Base-by-base conservation (phyloP, 2,888 invertebrate species). In the Loripinus fragilis region DNA sequence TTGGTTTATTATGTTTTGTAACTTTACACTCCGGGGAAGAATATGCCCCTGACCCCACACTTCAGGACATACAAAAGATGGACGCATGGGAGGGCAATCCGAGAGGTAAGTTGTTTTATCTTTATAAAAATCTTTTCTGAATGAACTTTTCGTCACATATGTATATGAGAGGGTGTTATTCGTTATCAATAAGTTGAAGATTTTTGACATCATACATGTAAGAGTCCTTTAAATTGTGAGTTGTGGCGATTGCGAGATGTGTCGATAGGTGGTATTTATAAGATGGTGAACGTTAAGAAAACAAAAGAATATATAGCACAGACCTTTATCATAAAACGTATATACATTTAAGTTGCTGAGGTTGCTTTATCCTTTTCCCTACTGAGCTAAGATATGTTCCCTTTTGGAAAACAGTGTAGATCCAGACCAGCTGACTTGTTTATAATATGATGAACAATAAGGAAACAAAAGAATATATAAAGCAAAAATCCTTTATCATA, bases 81-180 rank as follows among this genome's bases (percentile, higher is more conserved):
- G 77, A 77, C 38, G 77, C 77, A 17, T 66, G 74, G 52, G 78
- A 78, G 48, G 78, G 78, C 7, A n/a, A n/a, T 10, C 12, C 35
- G 7, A 69, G 33, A 69, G 69, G 69, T 45, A 48, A 48, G 69
- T 33, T 17, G 20, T 17, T 30, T 48, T 30, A 48, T 33, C 33
- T 60, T 33, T 60, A 12, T 8, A 15, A 5, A 52, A 23, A 5
- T 52, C n/a, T n/a, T 20, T 25, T 52, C n/a, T 52, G 12, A 23
- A 25, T n/a, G 10, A 25, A 52, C 23, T 10, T n/a, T 8, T 7
- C 52, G 3, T 7, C 52, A 8, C 25, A 25, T 23, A 23, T 25
- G n/a, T 25, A 52, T 52, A 25, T 25, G 23, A 52, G 52, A 20
- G 52, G 52, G 52, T 52, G 52, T 52, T 45, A 3, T 15, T 15